phyloP scores from a whole-genome alignment of 2,888 invertebrate genomes.

The Rhabditoides inermis region DNA sequence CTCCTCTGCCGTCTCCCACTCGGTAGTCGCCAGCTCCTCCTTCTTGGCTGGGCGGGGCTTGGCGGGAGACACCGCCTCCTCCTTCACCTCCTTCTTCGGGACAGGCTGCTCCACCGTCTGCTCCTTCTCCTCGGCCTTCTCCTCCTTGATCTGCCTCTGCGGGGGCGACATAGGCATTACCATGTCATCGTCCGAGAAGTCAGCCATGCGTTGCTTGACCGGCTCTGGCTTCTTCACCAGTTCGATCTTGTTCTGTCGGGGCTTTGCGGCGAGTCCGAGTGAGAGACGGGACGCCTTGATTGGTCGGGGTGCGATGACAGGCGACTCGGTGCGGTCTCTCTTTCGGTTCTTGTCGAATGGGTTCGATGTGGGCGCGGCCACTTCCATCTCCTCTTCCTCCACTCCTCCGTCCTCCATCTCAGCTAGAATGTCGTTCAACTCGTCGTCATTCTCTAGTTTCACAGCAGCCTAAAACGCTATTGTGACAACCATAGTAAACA shows the following conservation, averaged over 20 bases:
- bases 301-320: constrained; percentile 6
- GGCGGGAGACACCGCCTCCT: constrained; percentile 7
- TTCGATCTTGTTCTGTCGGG: too few species aligned
- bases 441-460: constrained; percentile 27
- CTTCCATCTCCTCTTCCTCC: constrained; percentile 1
- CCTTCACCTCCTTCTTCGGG: neutral
- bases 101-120: neutral
- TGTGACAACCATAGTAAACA: neutral
- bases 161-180: neutral
- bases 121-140: neutral
- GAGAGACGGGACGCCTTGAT: too few species aligned
- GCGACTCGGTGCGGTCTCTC: constrained; percentile 2
- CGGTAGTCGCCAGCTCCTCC: neutral
- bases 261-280: too few species aligned
- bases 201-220: neutral
- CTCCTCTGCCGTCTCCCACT: neutral
- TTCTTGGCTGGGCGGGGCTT: constrained; percentile 1
- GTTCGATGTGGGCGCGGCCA: neutral
- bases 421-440: constrained; percentile 16
- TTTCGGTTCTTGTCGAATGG: too few species aligned
- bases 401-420: constrained; percentile 2
- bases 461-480: constrained; percentile 14
- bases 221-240: too few species aligned
- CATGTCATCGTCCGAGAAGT: neutral
- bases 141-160: neutral